These are phyloP conservation scores for Mus musculus DNA, from an alignment of 2,113 vertebrate species.

Conservation along the genomic window DNA sequence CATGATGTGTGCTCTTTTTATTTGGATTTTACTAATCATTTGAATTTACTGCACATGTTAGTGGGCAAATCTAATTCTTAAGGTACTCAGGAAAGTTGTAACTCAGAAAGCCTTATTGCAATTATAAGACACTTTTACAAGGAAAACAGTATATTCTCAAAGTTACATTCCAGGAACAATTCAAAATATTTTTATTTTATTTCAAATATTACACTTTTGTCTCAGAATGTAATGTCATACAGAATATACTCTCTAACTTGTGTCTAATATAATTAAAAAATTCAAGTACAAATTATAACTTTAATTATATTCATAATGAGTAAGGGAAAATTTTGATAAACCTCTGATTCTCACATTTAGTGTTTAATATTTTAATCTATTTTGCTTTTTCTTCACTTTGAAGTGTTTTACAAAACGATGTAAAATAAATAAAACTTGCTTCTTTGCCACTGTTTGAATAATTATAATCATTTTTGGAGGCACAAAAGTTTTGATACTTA, in stretches of 20 bases:
- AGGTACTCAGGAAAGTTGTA: not conserved
- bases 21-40: not conserved
- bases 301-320: not conserved
- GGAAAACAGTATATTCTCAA: not conserved
- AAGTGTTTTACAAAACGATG: conserved; percentile 25
- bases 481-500: not conserved
- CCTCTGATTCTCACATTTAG: not conserved
- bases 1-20: not conserved
- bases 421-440: conserved; percentile 20
- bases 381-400: conserved; percentile 38
- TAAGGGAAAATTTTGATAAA: conserved; percentile 18
- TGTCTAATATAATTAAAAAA: not conserved
- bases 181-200: not conserved
- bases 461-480: conserved; percentile 29
- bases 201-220: not conserved
- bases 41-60: not conserved
- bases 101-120: not conserved
- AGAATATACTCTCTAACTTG: not conserved
- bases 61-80: not conserved
- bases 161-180: not conserved
- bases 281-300: conserved; percentile 35
- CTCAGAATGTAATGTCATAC: not conserved
- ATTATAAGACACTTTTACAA: not conserved
- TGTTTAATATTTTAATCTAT: conserved; percentile 10
- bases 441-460: not conserved